These are phyloP conservation scores for Candidula unifasciata DNA, from an alignment of 2,888 invertebrate species.

Conservation along the genomic window DNA sequence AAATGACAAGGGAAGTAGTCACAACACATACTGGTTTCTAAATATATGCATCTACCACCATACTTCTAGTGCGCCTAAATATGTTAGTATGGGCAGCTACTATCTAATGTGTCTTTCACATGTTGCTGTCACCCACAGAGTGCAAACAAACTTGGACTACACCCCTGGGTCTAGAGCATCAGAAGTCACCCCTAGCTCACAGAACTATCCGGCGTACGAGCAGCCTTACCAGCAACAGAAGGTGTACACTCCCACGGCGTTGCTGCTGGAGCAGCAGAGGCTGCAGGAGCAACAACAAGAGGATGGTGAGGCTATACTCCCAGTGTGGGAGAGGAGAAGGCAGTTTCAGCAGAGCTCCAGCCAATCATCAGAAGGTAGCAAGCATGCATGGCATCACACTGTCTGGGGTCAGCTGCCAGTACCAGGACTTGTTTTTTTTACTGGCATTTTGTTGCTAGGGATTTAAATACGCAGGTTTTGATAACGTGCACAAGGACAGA, in stretches of 20 bases:
- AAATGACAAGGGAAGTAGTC: too few relatives aligned
- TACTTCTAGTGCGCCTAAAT: too few relatives aligned
- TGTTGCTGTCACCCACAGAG: slow-evolving; percentile 44
- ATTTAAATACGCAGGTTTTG: too few relatives aligned
- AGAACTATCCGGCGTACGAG: slow-evolving; percentile 43
- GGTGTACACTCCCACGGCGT: slow-evolving; percentile 51
- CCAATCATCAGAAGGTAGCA: slow-evolving; percentile 37
- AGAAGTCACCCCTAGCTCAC: slow-evolving; percentile 48
- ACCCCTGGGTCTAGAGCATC: slow-evolving; percentile 54
- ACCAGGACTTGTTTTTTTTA: background rate
- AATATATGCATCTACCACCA: too few relatives aligned
- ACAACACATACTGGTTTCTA: too few relatives aligned
- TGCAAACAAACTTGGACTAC: slow-evolving; percentile 59
- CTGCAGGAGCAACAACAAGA: slow-evolving; percentile 55
- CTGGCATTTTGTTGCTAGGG: background rate
- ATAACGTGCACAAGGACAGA: too few relatives aligned
- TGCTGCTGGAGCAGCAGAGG: slow-evolving; percentile 52
- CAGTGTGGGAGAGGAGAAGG: slow-evolving; percentile 64
- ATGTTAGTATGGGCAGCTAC: too few relatives aligned
- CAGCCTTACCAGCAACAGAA: slow-evolving; percentile 50
- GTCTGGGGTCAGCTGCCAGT: background rate
- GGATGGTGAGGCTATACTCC: slow-evolving; percentile 57
- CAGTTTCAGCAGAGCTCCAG: slow-evolving; percentile 42
- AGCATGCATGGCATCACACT: slow-evolving; percentile 7
- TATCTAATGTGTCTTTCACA: too few relatives aligned